Percentiles rank a stretch among this genome's conserved stretches.
phyloP scores from a whole-genome alignment of 2,888 invertebrate species.

The Lapara coniferarum region DNA sequence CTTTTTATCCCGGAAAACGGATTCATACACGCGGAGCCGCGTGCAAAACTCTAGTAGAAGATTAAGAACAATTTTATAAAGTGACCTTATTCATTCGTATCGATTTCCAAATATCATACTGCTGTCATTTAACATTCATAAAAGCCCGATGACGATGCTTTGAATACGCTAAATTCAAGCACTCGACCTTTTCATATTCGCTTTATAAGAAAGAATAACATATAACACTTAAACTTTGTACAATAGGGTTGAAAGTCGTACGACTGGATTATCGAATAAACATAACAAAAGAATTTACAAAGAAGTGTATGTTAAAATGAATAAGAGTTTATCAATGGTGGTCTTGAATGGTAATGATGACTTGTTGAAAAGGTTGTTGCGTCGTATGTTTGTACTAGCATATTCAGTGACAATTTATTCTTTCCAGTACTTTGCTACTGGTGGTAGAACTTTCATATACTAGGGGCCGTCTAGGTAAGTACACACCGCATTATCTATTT shows the following conservation, averaged over 20 bases:
- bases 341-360: slow-evolving; percentile 38
- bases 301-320: slow-evolving; percentile 36
- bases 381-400: slow-evolving; percentile 7
- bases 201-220: slow-evolving; percentile 36
- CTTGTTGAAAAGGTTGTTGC: slow-evolving; percentile 29
- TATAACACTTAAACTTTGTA: not conserved
- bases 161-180: slow-evolving; percentile 42
- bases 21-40: too few relatives aligned
- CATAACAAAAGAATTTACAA: slow-evolving; percentile 33
- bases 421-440: not conserved
- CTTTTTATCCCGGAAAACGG: too few relatives aligned
- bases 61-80: too few relatives aligned
- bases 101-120: slow-evolving; percentile 46
- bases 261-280: not conserved
- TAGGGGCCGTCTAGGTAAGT: too few relatives aligned
- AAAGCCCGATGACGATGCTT: slow-evolving; percentile 42
- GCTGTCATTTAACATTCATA: slow-evolving; percentile 48
- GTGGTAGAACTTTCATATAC: too few relatives aligned
- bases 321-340: slow-evolving; percentile 38
- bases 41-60: too few relatives aligned
- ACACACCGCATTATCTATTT: too few relatives aligned
- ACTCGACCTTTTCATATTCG: slow-evolving; percentile 48
- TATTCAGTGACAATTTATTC: not conserved
- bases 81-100: slow-evolving; percentile 27
- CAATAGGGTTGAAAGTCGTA: not conserved